Percentiles rank a stretch among this genome's conserved stretches.
Conservation (phyloP, 1,140 invertebrate species). For the Heterodera schachtii region DNA sequence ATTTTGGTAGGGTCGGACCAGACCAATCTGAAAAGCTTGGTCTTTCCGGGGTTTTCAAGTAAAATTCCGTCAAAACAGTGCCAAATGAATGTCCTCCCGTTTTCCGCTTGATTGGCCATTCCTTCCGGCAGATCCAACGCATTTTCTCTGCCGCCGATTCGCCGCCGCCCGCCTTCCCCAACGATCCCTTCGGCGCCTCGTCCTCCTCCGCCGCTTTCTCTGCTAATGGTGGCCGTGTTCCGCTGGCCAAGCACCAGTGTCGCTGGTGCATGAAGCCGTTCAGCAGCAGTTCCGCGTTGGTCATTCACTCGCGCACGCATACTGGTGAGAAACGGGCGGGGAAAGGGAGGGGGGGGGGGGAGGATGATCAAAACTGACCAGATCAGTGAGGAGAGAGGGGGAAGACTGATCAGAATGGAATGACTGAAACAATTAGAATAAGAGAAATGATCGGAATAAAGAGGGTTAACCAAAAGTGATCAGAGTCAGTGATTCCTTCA, state of each 20-base stretch:
- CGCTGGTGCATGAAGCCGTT: conserved; percentile 95
- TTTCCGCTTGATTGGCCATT: not conserved
- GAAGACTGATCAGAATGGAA: not conserved
- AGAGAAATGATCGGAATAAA: too few species aligned
- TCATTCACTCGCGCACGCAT: conserved; percentile 97
- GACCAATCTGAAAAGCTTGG: too few species aligned
- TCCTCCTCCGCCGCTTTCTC: conserved; percentile 13
- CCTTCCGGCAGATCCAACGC: conserved; percentile 9
- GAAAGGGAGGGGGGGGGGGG: too few species aligned
- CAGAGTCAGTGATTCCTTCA: too few species aligned
- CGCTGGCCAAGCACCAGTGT: conserved; percentile 81
- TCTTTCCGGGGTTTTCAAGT: too few species aligned
- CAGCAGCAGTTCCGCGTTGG: conserved; percentile 87
- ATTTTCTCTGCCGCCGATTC: conserved; percentile 31
- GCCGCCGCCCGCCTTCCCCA: conserved; percentile 22
- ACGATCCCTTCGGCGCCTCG: not conserved
- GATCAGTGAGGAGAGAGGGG: not conserved
- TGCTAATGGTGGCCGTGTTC: not conserved
- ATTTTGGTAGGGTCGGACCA: too few species aligned
- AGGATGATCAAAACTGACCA: not conserved
- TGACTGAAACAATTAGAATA: too few species aligned
- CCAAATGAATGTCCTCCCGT: not conserved
- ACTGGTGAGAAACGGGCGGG: conserved; percentile 71
- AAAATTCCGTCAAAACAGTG: too few species aligned
- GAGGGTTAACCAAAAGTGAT: too few species aligned